These are phyloP conservation scores for Grammomys dolichurus DNA, from an alignment of 2,113 vertebrate genomes.

Conservation along the genomic window DNA sequence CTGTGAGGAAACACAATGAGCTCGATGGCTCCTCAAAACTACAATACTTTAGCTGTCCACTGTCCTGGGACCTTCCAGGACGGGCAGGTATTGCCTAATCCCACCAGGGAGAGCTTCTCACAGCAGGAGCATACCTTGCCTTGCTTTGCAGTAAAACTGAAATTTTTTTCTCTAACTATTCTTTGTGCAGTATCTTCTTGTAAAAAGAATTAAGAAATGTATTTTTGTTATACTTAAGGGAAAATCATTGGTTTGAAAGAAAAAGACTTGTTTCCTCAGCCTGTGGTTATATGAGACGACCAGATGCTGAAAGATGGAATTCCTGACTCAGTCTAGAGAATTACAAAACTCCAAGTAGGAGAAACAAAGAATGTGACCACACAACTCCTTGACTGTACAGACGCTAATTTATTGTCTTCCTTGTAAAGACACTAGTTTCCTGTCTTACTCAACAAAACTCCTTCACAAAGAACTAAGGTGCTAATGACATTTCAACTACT, in stretches of 20 bases:
- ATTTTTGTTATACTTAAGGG: conserved; percentile 43
- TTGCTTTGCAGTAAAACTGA: neutral
- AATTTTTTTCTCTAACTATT: neutral
- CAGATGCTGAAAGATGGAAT: neutral
- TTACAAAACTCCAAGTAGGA: neutral
- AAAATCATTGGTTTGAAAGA: neutral
- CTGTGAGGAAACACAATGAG: neutral
- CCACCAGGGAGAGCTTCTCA: too few relatives aligned
- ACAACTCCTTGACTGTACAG: neutral
- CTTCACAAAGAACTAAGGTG: neutral
- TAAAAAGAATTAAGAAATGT: neutral
- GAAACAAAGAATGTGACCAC: neutral
- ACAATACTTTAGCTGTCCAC: neutral
- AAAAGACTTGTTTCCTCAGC: conserved; percentile 29
- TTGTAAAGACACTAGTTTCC: neutral
- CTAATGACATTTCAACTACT: neutral
- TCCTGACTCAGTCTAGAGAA: neutral
- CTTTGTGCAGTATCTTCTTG: neutral
- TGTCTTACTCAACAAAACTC: neutral
- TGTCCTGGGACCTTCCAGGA: neutral
- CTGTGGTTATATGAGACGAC: neutral
- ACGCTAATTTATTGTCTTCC: neutral
- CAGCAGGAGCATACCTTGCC: neutral
- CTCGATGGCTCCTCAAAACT: neutral
- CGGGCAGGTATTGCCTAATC: neutral